These are phyloP conservation scores for Falco concolor DNA, from an alignment of 2,797 vertebrate genomes.

Conservation along the genomic window DNA sequence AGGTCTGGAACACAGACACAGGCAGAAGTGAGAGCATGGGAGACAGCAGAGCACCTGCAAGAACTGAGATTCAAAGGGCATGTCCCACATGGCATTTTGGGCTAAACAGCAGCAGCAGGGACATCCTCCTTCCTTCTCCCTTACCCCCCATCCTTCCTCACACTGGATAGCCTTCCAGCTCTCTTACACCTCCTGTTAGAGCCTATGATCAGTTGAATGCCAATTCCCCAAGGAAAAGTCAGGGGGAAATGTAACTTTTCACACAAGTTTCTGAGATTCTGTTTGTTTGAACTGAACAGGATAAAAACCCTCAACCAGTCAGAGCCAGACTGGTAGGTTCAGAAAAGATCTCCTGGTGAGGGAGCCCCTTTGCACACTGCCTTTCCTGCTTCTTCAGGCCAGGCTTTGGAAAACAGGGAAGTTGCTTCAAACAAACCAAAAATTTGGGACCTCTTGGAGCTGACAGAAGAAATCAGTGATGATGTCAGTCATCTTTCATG, in stretches of 20 bases:
- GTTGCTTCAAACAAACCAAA: not conserved
- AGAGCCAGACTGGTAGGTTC: not conserved
- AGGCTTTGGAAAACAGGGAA: not conserved
- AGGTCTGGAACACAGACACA: slow-evolving; percentile 28
- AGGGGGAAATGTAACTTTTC: not conserved
- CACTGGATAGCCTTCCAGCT: not conserved
- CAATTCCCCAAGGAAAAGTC: not conserved
- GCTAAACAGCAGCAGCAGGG: not conserved
- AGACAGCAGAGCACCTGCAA: not conserved
- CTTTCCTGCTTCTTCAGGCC: not conserved
- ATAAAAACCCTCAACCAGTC: not conserved
- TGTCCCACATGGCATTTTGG: not conserved
- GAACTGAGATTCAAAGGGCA: not conserved
- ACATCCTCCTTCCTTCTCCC: not conserved
- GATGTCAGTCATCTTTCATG: not conserved
- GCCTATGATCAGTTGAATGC: not conserved
- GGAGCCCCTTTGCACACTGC: not conserved
- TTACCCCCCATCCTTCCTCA: not conserved
- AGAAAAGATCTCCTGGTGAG: not conserved
- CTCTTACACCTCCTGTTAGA: not conserved
- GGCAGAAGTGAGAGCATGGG: not conserved
- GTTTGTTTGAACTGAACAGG: not conserved
- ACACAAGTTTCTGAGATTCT: not conserved
- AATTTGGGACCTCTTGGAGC: not conserved
- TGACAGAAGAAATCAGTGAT: not conserved